These are phyloP conservation scores for Tenebrio molitor DNA, from an alignment of 1,140 invertebrate species.

Conservation along the genomic window DNA sequence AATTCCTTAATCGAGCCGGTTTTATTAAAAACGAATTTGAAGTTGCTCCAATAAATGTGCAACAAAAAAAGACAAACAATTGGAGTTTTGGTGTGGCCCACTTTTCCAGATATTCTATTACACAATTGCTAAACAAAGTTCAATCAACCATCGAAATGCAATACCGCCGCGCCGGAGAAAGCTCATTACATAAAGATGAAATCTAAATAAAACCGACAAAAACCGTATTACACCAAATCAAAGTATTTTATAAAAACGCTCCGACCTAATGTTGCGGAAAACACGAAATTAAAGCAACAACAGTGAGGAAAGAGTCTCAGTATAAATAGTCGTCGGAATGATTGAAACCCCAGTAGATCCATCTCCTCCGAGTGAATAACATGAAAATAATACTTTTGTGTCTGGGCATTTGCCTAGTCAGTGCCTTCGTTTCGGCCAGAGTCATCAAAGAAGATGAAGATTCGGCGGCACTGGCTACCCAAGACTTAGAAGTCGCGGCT, in stretches of 20 bases:
- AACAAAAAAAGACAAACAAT: conserved; percentile 4
- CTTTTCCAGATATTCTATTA: conserved; percentile 43
- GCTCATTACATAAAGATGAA: conserved; percentile 55
- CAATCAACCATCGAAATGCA: conserved; percentile 54
- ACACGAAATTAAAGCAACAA: conserved; percentile 49
- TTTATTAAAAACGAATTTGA: neutral
- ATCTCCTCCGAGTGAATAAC: conserved; percentile 29
- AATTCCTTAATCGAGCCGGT: conserved; percentile 5
- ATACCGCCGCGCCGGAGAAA: conserved; percentile 49
- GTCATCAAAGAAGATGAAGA: conserved; percentile 46
- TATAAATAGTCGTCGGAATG: conserved; percentile 57
- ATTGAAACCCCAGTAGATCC: conserved; percentile 51
- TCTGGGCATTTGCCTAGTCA: conserved; percentile 56
- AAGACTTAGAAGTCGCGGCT: conserved; percentile 67
- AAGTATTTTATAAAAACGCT: conserved; percentile 44
- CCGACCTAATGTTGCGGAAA: conserved; percentile 57
- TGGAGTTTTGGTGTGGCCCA: conserved; percentile 25
- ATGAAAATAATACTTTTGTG: conserved; percentile 61
- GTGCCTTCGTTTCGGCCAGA: conserved; percentile 51
- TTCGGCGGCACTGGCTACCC: conserved; percentile 3
- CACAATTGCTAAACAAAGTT: conserved; percentile 49
- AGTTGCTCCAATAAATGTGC: conserved; percentile 1
- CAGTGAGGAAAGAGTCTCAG: conserved; percentile 55
- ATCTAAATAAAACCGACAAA: conserved; percentile 51
- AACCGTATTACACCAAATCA: conserved; percentile 50